Conservation (phyloP, 2,888 invertebrate species). For the Eupithecia exiguata region DNA sequence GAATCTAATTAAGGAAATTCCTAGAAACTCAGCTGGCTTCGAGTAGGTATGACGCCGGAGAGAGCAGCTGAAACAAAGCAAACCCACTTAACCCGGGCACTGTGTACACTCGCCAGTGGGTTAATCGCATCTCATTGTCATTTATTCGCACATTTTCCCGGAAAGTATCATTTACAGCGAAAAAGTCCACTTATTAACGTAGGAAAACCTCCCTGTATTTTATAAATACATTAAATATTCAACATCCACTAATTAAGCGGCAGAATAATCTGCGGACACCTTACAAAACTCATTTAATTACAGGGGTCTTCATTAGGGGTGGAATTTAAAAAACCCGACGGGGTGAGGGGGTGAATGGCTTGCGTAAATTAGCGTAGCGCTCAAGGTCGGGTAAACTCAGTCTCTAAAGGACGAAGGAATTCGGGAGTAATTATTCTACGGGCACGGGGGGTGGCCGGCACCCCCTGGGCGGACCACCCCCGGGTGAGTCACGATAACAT, state of each 20-base stretch:
- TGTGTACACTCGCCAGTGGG: conserved; percentile 20
- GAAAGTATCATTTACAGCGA: conserved; percentile 4
- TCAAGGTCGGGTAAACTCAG: conserved; percentile 62
- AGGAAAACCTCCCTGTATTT: conserved; percentile 32
- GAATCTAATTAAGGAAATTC: background rate
- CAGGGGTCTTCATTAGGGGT: conserved; percentile 53
- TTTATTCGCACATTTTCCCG: background rate
- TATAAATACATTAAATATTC: conserved; percentile 49
- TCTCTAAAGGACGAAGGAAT: conserved; percentile 50
- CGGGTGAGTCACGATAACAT: conserved; percentile 42
- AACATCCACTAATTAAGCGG: conserved; percentile 54
- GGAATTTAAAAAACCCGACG: conserved; percentile 58
- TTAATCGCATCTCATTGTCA: conserved; percentile 15
- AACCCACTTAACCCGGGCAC: conserved; percentile 16
- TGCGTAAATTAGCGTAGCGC: conserved; percentile 54
- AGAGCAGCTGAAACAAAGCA: conserved; percentile 14
- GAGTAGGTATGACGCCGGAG: background rate
- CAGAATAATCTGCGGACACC: conserved; percentile 51
- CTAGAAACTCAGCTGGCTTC: conserved; percentile 5
- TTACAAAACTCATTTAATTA: conserved; percentile 59
- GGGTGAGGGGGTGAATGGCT: conserved; percentile 41
- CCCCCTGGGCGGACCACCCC: conserved; percentile 27
- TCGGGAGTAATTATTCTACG: conserved; percentile 58
- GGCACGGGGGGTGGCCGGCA: conserved; percentile 36
- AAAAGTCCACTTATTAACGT: conserved; percentile 1